A percentile compares a stretch with the other conserved stretches of the same genome.
These are phyloP conservation scores for Chaetogeoica ovagalla DNA, from an alignment of 2,888 invertebrate species.

Conservation along the genomic window DNA sequence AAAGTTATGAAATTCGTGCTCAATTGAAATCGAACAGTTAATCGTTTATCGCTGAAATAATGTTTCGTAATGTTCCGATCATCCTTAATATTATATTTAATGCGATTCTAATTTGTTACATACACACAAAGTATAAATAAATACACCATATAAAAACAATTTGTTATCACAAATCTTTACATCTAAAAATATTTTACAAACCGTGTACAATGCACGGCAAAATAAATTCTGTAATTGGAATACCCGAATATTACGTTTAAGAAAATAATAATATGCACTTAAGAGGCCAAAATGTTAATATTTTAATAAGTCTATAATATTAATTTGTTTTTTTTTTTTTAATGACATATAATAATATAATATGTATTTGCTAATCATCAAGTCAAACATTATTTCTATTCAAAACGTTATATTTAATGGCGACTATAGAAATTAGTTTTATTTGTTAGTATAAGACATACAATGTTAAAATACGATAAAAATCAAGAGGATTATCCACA, in stretches of 20 bases:
- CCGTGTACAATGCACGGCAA: neutral
- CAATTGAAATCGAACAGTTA: too few relatives aligned
- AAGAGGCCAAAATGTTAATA: neutral
- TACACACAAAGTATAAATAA: too few relatives aligned
- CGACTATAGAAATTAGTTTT: neutral
- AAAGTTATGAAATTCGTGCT: too few relatives aligned
- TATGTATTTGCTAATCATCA: too few relatives aligned
- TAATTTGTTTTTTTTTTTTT: conserved; percentile 16
- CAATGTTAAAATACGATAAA: neutral
- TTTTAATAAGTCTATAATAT: neutral
- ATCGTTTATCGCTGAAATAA: too few relatives aligned
- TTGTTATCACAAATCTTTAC: neutral
- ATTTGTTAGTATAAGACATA: neutral
- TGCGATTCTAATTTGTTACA: too few relatives aligned
- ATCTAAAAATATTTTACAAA: neutral
- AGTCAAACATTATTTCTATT: neutral
- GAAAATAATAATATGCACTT: conserved; percentile 18
- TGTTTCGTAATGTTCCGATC: too few relatives aligned
- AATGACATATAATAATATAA: neutral
- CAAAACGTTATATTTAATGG: neutral
- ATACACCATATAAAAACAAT: neutral
- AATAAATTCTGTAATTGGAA: neutral
- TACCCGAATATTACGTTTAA: neutral
- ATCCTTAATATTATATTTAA: too few relatives aligned
- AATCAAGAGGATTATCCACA: neutral